These are phyloP conservation scores for Meteorus sp. DNA, from an alignment of 1,140 invertebrate genomes.

Conservation along the genomic window DNA sequence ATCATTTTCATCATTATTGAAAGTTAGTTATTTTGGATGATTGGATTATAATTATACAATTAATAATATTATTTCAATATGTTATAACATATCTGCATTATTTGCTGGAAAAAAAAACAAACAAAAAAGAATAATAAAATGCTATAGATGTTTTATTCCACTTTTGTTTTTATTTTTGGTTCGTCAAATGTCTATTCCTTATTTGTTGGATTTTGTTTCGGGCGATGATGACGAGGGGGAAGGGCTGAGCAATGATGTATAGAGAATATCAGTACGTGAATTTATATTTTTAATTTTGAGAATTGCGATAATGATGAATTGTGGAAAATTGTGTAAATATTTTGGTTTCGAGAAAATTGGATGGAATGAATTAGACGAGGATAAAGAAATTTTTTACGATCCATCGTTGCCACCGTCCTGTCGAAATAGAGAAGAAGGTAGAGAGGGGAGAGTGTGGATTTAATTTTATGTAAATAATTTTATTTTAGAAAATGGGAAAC, in stretches of 20 bases:
- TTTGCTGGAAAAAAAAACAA: too few relatives aligned
- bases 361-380: not conserved
- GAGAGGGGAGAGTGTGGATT: too few relatives aligned
- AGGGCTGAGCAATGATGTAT: not conserved
- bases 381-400: constrained; percentile 3
- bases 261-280: not conserved
- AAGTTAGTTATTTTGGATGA: constrained; percentile 52
- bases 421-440: too few relatives aligned
- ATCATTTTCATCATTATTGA: constrained; percentile 56
- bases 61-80: too few relatives aligned
- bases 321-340: not conserved
- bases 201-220: not conserved
- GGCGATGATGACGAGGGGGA: too few relatives aligned
- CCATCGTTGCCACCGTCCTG: constrained; percentile 31
- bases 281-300: constrained; percentile 9
- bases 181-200: constrained; percentile 26
- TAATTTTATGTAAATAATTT: too few relatives aligned
- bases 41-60: constrained; percentile 44
- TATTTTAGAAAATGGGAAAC: too few relatives aligned
- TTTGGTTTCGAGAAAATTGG: too few relatives aligned
- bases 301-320: too few relatives aligned
- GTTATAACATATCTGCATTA: too few relatives aligned
- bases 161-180: not conserved
- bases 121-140: too few relatives aligned
- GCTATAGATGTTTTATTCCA: not conserved